phyloP scores from a whole-genome alignment of 2,888 invertebrate species.

The Exephanes ischioxanthus region DNA sequence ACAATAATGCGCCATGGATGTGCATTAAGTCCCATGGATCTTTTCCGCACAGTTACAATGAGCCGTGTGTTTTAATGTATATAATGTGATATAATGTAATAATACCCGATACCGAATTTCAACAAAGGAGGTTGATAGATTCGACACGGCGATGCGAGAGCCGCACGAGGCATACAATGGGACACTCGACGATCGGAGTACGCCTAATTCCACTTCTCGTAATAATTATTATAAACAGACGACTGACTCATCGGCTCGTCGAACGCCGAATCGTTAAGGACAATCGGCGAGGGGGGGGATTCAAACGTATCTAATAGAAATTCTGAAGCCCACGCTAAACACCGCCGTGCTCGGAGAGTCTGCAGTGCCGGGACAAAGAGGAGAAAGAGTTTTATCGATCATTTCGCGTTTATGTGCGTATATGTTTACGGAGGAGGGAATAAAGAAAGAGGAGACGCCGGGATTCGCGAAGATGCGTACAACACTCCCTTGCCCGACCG shows the following conservation, averaged over 20 bases:
- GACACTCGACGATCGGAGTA: slow-evolving; percentile 48
- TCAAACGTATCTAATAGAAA: slow-evolving; percentile 55
- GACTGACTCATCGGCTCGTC: slow-evolving; percentile 52
- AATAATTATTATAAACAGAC: slow-evolving; percentile 59
- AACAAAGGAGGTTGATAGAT: slow-evolving; percentile 56
- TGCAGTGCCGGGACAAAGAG: slow-evolving; percentile 17
- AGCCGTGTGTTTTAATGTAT: slow-evolving; percentile 35
- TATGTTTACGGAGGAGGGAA: not conserved
- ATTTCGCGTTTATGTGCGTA: slow-evolving; percentile 4
- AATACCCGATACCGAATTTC: slow-evolving; percentile 55
- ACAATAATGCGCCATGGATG: not conserved
- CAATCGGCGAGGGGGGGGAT: slow-evolving; percentile 16
- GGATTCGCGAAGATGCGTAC: slow-evolving; percentile 19
- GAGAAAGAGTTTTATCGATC: slow-evolving; percentile 44
- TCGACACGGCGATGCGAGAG: slow-evolving; percentile 42
- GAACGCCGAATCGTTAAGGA: slow-evolving; percentile 58
- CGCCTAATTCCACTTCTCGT: slow-evolving; percentile 55
- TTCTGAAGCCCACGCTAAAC: slow-evolving; percentile 66
- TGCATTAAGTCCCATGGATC: slow-evolving; percentile 25
- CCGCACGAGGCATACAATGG: slow-evolving; percentile 56
- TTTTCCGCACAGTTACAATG: slow-evolving; percentile 30
- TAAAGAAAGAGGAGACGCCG: slow-evolving; percentile 25
- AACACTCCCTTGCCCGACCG: slow-evolving; percentile 24
- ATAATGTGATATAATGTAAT: slow-evolving; percentile 40
- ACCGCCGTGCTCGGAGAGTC: slow-evolving; percentile 40